These are phyloP conservation scores for Clupea harengus DNA, from an alignment of 2,113 vertebrate species.

Conservation along the genomic window DNA sequence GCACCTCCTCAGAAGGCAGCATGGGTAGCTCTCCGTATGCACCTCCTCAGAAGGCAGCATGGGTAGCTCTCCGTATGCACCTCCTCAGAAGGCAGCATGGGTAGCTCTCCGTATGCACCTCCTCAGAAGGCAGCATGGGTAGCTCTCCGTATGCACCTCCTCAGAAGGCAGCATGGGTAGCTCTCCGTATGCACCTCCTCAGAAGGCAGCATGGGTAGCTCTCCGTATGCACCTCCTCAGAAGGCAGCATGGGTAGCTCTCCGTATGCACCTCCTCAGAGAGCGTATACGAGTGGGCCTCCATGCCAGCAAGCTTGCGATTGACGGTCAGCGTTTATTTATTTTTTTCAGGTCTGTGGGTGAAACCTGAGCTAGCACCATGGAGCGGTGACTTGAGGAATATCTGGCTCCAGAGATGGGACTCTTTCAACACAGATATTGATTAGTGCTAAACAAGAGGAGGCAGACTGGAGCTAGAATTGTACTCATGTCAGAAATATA, in stretches of 20 bases:
- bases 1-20: too few relatives aligned
- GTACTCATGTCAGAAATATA: not conserved
- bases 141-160: not conserved
- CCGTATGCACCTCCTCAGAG: not conserved
- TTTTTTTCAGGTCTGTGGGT: not conserved
- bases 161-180: too few relatives aligned
- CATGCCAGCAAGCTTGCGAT: not conserved
- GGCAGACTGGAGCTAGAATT: not conserved
- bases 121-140: too few relatives aligned
- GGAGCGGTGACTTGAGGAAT: slow-evolving; percentile 12
- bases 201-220: too few relatives aligned
- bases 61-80: too few relatives aligned
- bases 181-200: not conserved
- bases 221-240: not conserved
- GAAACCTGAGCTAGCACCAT: not conserved
- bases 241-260: too few relatives aligned
- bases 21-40: too few relatives aligned
- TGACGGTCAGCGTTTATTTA: not conserved
- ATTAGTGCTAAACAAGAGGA: not conserved
- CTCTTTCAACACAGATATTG: not conserved
- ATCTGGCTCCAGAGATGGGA: slow-evolving; percentile 20
- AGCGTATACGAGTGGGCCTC: not conserved
- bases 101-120: too few relatives aligned
- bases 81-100: too few relatives aligned
- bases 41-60: too few relatives aligned